These are phyloP conservation scores for Prochilodus magdalenae DNA, from an alignment of 2,113 vertebrate genomes.

Conservation along the genomic window DNA sequence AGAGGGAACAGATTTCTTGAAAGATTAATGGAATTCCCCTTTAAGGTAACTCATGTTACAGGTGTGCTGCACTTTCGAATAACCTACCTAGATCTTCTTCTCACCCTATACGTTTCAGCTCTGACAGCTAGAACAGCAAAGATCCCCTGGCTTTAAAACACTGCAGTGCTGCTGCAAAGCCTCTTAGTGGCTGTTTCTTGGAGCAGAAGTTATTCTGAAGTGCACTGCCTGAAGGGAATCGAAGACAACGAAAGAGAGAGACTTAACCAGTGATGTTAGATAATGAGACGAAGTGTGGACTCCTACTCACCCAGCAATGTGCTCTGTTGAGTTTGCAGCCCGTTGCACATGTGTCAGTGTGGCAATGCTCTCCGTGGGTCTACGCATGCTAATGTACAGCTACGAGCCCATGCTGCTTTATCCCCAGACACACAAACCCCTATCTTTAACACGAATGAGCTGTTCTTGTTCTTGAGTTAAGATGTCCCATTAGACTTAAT, in stretches of 20 bases:
- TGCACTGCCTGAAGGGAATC: conserved; percentile 66
- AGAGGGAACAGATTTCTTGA: too few species aligned
- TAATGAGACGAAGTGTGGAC: conserved; percentile 21
- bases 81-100: conserved; percentile 49
- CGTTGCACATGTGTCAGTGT: conserved; percentile 27
- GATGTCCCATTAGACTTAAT: background rate
- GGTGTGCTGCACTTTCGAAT: conserved; percentile 72
- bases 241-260: conserved; percentile 26
- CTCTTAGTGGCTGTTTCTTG: conserved; percentile 6
- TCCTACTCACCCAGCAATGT: background rate
- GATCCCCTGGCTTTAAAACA: background rate
- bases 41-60: conserved; percentile 38
- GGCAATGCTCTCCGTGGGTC: conserved; percentile 19
- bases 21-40: too few species aligned
- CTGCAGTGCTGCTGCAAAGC: conserved; percentile 11
- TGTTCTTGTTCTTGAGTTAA: background rate
- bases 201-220: conserved; percentile 69
- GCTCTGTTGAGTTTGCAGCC: conserved; percentile 19
- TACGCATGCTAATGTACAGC: conserved; percentile 48
- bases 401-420: background rate
- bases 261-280: conserved; percentile 17
- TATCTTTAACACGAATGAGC: too few species aligned
- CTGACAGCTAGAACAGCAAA: conserved; percentile 22
- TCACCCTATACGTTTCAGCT: background rate
- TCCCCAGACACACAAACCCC: background rate